These are phyloP conservation scores for Alcis repandata DNA, from an alignment of 2,888 invertebrate species.

Conservation along the genomic window DNA sequence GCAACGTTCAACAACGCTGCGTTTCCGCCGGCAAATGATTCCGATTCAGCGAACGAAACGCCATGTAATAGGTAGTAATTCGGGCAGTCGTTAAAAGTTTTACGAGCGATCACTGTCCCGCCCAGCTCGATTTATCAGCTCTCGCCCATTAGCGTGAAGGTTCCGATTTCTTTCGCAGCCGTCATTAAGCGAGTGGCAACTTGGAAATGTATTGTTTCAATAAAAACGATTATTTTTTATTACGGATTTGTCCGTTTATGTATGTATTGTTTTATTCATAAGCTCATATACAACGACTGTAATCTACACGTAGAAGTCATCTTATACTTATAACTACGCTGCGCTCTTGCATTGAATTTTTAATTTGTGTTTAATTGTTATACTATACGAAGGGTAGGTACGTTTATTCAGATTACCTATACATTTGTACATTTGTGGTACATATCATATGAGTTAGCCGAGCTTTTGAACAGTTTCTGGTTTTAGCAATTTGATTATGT, in stretches of 20 bases:
- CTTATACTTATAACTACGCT: too few species aligned
- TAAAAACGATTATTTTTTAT: slow-evolving; percentile 13
- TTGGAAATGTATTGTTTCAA: slow-evolving; percentile 18
- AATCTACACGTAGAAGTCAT: too few species aligned
- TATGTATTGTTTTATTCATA: not conserved
- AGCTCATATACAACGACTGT: too few species aligned
- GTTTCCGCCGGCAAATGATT: slow-evolving; percentile 44
- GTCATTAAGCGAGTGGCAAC: slow-evolving; percentile 42
- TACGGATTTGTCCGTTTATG: not conserved
- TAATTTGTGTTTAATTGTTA: too few species aligned
- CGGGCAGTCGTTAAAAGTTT: slow-evolving; percentile 70
- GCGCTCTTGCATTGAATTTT: too few species aligned
- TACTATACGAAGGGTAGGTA: too few species aligned
- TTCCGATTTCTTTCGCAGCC: slow-evolving; percentile 57
- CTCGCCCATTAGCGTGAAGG: slow-evolving; percentile 60
- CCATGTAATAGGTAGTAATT: slow-evolving; percentile 64
- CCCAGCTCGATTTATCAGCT: slow-evolving; percentile 63
- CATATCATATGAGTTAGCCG: too few species aligned
- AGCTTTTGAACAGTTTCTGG: not conserved
- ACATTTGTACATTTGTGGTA: too few species aligned
- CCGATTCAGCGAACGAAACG: slow-evolving; percentile 56
- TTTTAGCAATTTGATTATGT: not conserved
- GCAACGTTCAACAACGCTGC: slow-evolving; percentile 28
- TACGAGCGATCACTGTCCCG: slow-evolving; percentile 62
- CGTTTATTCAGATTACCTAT: too few species aligned